These are phyloP conservation scores for Hormaphis cornu DNA, from an alignment of 1,140 invertebrate species.

Conservation along the genomic window DNA sequence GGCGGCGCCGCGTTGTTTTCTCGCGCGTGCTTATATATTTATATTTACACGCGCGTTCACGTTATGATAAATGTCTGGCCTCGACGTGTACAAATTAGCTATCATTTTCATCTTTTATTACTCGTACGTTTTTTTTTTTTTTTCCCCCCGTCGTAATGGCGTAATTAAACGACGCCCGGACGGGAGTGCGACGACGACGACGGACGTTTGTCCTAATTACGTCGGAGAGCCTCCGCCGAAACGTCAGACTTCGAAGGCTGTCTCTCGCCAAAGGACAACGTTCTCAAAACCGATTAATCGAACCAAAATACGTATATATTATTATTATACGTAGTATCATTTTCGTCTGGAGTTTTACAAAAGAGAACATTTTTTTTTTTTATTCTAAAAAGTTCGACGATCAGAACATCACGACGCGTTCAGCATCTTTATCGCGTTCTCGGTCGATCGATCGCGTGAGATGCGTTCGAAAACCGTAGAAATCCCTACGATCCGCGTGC, in stretches of 20 bases:
- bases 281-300: too few species aligned
- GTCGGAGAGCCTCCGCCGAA: background rate
- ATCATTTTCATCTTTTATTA: conserved; percentile 17
- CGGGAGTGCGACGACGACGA: background rate
- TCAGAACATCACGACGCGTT: too few species aligned
- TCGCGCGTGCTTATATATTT: background rate
- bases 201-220: conserved; percentile 15
- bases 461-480: too few species aligned
- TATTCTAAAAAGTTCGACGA: too few species aligned
- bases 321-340: too few species aligned
- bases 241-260: background rate
- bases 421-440: too few species aligned
- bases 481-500: too few species aligned
- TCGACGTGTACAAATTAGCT: conserved; percentile 31
- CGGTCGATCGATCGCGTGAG: too few species aligned
- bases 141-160: conserved; percentile 22
- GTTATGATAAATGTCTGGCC: conserved; percentile 29
- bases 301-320: too few species aligned
- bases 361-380: too few species aligned
- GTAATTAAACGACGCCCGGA: conserved; percentile 13
- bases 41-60: conserved; percentile 3
- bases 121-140: conserved; percentile 39
- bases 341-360: too few species aligned
- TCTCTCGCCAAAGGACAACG: too few species aligned
- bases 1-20: background rate